Conservation (phyloP, 2,113 vertebrate species). For the Xiphorhynchus elegans region DNA sequence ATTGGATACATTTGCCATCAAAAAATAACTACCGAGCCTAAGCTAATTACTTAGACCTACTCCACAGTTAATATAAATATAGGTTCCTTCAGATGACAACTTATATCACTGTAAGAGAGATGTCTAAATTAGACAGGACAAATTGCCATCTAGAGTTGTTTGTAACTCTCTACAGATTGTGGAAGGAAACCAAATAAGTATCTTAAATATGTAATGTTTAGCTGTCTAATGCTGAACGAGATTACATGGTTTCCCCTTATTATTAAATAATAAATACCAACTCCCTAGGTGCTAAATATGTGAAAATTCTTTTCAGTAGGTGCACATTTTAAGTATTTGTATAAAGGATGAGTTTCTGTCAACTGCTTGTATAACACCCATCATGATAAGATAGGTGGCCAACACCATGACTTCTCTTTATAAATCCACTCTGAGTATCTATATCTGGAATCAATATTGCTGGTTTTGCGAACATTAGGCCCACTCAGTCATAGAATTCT, state of each 20-base stretch:
- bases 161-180: not conserved
- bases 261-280: not conserved
- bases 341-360: not conserved
- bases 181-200: not conserved
- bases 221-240: not conserved
- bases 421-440: not conserved
- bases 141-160: not conserved
- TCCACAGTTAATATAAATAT: not conserved
- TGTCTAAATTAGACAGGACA: not conserved
- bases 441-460: not conserved
- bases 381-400: not conserved
- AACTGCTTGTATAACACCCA: not conserved
- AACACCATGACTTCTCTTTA: not conserved
- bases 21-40: not conserved
- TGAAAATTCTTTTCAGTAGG: not conserved
- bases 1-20: not conserved
- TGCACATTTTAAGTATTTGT: not conserved
- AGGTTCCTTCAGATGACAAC: not conserved
- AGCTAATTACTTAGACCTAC: not conserved
- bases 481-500: not conserved
- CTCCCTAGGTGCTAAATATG: not conserved
- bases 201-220: not conserved
- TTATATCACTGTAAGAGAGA: not conserved
- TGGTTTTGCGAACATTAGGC: not conserved
- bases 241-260: not conserved